A percentile compares a stretch with the other conserved stretches of the same genome.
Conservation (phyloP, 2,113 vertebrate species). For the Anarrhichthys ocellatus region DNA sequence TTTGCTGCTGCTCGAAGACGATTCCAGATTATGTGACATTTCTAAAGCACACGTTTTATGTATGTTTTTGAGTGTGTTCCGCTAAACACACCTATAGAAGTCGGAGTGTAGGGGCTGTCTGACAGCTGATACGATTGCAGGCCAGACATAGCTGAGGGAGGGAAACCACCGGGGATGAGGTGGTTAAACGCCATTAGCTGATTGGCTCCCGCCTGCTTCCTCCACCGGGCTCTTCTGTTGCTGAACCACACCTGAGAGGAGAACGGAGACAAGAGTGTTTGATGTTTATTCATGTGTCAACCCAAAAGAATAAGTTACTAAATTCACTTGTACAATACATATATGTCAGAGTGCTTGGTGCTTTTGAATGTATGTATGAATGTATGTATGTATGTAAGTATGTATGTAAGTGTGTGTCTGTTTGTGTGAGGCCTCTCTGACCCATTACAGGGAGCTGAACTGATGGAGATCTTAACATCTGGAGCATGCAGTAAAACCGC, state of each 20-base stretch:
- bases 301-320: not conserved
- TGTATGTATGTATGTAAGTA: not conserved
- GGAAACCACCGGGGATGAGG: constrained; percentile 97
- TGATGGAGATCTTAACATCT: constrained; percentile 77
- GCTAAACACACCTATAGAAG: constrained; percentile 90
- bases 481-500: constrained; percentile 55
- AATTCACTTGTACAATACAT: not conserved
- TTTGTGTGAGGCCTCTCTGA: constrained; percentile 23
- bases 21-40: not conserved
- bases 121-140: constrained; percentile 96
- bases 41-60: not conserved
- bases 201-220: constrained; percentile 99
- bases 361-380: constrained; percentile 11
- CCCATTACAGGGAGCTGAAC: constrained; percentile 53
- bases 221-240: constrained; percentile 97
- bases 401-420: constrained; percentile 25
- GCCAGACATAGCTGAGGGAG: constrained; percentile 95
- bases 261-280: not conserved
- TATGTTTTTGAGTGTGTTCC: not conserved
- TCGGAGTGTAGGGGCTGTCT: constrained; percentile 94
- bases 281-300: constrained; percentile 10
- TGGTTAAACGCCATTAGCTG: constrained; percentile 99
- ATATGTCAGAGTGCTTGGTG: constrained; percentile 5
- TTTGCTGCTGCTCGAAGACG: not conserved
- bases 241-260: constrained; percentile 96